Evolutionary conservation across 2,113 vertebrate species (phyloP).

Genomic region (Fulica atra): DNA sequence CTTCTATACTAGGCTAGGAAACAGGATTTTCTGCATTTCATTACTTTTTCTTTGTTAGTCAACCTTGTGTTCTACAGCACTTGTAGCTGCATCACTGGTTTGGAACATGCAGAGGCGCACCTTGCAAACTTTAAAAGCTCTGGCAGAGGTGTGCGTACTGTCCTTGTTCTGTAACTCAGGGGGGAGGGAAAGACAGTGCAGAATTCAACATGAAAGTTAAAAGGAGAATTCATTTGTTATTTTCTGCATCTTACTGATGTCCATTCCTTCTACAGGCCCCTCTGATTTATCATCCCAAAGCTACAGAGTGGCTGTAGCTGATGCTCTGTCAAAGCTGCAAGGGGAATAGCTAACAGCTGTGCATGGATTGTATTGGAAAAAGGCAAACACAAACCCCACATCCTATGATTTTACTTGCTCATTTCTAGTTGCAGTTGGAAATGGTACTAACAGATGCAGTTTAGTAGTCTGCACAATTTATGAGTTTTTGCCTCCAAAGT

Average conservation of each 20-base stretch:
- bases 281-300: conserved; percentile 52
- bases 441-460: not conserved
- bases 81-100: not conserved
- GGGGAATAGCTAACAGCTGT: conserved; percentile 54
- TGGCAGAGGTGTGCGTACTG: not conserved
- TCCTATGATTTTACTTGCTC: not conserved
- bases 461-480: not conserved
- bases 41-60: not conserved
- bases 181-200: not conserved
- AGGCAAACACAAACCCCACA: not conserved
- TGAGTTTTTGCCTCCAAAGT: not conserved
- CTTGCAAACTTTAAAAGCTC: not conserved
- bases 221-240: conserved; percentile 21
- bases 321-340: conserved; percentile 34
- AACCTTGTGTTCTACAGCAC: not conserved
- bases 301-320: conserved; percentile 15
- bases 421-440: not conserved
- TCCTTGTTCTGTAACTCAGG: not conserved
- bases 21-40: not conserved
- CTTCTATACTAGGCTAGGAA: not conserved
- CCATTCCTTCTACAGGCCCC: not conserved
- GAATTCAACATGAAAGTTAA: conserved; percentile 24
- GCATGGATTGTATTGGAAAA: not conserved
- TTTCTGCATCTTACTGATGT: conserved; percentile 11
- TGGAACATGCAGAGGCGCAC: not conserved